phyloP scores from a whole-genome alignment of 2,888 invertebrate genomes.

The Drosophila subquinaria region DNA sequence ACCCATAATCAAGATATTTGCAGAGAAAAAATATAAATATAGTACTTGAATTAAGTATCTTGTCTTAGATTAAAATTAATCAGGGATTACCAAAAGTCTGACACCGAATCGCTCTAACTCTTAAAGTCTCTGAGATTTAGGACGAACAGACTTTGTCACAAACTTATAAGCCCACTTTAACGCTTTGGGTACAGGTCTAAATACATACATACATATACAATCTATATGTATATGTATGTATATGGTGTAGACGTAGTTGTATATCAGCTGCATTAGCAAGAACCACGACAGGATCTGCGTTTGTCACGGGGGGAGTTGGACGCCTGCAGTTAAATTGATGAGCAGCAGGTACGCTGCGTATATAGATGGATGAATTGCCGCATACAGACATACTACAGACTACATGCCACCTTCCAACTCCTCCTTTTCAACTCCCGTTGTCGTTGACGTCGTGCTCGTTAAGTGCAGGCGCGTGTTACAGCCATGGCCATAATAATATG shows the following conservation, averaged over 20 bases:
- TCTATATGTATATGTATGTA: constrained; percentile 1
- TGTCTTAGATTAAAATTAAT: too few species aligned
- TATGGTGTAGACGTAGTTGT: constrained; percentile 15
- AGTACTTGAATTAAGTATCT: too few species aligned
- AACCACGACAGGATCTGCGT: constrained; percentile 55
- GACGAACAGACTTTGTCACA: neutral
- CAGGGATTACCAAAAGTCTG: too few species aligned
- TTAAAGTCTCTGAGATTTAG: too few species aligned
- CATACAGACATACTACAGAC: constrained; percentile 46
- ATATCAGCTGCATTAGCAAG: constrained; percentile 73
- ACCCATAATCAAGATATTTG: too few species aligned
- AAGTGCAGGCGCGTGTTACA: constrained; percentile 75
- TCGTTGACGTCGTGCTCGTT: constrained; percentile 64
- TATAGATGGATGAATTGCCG: constrained; percentile 53
- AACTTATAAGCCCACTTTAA: neutral
- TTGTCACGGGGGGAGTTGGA: constrained; percentile 62
- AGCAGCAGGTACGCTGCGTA: constrained; percentile 65
- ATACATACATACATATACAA: constrained; percentile 15
- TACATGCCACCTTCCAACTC: neutral
- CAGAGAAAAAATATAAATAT: too few species aligned
- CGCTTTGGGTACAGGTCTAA: neutral
- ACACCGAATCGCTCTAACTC: too few species aligned
- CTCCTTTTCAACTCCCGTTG: constrained; percentile 9
- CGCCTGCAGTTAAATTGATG: constrained; percentile 77
- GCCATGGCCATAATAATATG: constrained; percentile 66